phyloP scores from a whole-genome alignment of 2,888 invertebrate genomes.

The Phytoseiulus persimilis region DNA sequence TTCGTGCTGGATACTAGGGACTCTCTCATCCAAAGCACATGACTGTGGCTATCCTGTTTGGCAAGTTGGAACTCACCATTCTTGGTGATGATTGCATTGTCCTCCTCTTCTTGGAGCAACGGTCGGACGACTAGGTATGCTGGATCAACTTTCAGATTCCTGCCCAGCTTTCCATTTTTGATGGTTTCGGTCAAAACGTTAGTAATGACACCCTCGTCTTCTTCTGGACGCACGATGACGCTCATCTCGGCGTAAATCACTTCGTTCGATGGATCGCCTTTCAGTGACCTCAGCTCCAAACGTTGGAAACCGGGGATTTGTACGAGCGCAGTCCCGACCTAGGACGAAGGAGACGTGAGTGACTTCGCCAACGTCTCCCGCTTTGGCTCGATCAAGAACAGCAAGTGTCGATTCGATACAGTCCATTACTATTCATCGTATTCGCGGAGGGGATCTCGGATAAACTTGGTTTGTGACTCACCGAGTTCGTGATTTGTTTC shows the following conservation, averaged over 20 bases:
- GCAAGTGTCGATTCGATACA: no score
- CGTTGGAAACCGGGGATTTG: constrained; percentile 19
- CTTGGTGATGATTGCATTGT: constrained; percentile 24
- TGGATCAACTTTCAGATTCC: constrained; percentile 68
- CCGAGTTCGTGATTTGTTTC: constrained; percentile 36
- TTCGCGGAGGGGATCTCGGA: background rate
- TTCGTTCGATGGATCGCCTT: constrained; percentile 35
- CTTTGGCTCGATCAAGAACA: no score
- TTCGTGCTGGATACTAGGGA: no score
- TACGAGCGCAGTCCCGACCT: constrained; percentile 16
- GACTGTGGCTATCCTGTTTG: no score
- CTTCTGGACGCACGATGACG: constrained; percentile 13
- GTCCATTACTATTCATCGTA: no score
- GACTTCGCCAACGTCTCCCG: no score
- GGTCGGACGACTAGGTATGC: constrained; percentile 59
- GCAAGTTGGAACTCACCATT: constrained; percentile 13
- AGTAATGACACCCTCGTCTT: constrained; percentile 50
- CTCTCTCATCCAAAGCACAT: no score
- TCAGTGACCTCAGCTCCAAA: constrained; percentile 32
- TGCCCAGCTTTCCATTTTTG: constrained; percentile 63
- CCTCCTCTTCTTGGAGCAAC: constrained; percentile 41
- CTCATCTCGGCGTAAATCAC: constrained; percentile 32
- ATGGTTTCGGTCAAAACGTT: constrained; percentile 63
- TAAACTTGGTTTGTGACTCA: background rate
- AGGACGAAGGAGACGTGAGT: background rate